These are phyloP conservation scores for Strigamia maritima DNA, from an alignment of 2,888 invertebrate genomes.

Conservation along the genomic window DNA sequence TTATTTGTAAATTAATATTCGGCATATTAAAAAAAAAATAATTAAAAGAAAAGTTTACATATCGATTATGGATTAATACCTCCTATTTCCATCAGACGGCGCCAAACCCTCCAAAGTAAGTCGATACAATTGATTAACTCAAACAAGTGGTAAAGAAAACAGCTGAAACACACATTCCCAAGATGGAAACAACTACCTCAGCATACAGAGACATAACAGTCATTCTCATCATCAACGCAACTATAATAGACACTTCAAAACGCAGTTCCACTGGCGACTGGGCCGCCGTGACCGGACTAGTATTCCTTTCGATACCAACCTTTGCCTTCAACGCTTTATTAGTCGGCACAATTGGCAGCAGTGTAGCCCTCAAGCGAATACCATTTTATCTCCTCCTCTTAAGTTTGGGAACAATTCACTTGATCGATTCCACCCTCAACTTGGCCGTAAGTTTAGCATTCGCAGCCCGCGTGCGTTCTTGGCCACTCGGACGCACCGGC, in stretches of 20 bases:
- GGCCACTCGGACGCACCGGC: neutral
- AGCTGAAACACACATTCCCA: neutral
- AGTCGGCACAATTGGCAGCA: neutral
- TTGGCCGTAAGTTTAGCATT: neutral
- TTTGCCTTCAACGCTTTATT: neutral
- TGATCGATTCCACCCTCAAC: neutral
- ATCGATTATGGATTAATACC: no score
- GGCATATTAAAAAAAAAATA: no score
- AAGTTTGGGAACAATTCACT: neutral
- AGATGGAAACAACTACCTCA: neutral
- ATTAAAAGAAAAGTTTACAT: no score
- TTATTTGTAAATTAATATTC: no score
- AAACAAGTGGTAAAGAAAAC: neutral
- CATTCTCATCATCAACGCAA: neutral
- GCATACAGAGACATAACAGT: no score
- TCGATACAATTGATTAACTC: neutral
- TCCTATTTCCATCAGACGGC: neutral
- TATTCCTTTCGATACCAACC: neutral
- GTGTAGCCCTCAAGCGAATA: neutral
- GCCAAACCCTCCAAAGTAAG: neutral
- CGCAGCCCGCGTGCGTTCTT: neutral
- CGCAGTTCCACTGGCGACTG: neutral
- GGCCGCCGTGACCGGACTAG: neutral
- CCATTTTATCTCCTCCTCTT: neutral
- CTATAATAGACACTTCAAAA: neutral